A percentile compares a stretch with the other conserved stretches of the same genome.
phyloP scores from a whole-genome alignment of 2,888 invertebrate genomes.

The Hoplodrina ambigua region DNA sequence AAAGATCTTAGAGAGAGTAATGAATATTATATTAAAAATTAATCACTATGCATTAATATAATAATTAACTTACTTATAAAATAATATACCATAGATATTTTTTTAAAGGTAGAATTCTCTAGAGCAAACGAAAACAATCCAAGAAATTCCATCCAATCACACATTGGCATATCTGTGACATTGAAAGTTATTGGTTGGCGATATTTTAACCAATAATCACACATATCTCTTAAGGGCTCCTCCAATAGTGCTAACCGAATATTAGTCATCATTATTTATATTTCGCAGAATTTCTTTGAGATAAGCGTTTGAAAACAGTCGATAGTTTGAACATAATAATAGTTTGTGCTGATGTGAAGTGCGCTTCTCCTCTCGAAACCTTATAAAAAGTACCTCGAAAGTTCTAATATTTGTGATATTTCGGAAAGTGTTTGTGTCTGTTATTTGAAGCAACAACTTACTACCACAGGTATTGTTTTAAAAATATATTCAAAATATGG shows the following conservation, averaged over 20 bases:
- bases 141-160: background rate
- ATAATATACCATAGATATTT: too few species aligned
- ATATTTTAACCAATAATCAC: constrained; percentile 17
- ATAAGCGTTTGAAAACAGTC: constrained; percentile 49
- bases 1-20: too few species aligned
- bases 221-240: accelerated
- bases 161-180: background rate
- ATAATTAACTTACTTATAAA: too few species aligned
- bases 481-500: constrained; percentile 49
- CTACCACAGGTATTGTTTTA: constrained; percentile 41
- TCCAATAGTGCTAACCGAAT: constrained; percentile 29
- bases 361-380: background rate
- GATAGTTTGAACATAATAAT: background rate
- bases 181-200: constrained; percentile 19
- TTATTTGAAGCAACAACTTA: constrained; percentile 16
- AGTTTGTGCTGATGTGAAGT: constrained; percentile 25
- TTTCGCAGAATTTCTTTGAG: background rate
- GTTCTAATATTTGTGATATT: constrained; percentile 34
- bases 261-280: constrained; percentile 40
- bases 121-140: constrained; percentile 5
- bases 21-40: too few species aligned
- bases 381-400: background rate
- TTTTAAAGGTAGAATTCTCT: background rate
- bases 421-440: constrained; percentile 35
- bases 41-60: too few species aligned